These are phyloP conservation scores for Scopus umbretta DNA, from an alignment of 2,113 vertebrate genomes.

Conservation along the genomic window DNA sequence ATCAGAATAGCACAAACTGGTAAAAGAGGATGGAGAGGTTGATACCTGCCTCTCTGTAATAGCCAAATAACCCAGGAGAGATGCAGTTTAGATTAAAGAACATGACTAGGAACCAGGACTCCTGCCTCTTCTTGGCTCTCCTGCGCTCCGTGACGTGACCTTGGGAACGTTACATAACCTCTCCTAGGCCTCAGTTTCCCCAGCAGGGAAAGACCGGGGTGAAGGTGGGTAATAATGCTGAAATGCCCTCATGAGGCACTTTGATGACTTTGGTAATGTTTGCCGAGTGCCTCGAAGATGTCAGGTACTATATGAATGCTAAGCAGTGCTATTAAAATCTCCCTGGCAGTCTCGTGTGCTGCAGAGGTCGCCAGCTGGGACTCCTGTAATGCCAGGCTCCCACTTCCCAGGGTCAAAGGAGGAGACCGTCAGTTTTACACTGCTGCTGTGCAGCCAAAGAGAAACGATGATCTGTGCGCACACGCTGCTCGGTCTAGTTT, in stretches of 20 bases:
- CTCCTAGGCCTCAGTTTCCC: constrained; percentile 32
- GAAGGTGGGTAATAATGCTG: background rate
- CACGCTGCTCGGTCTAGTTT: background rate
- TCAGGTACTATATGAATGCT: background rate
- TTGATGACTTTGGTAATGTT: background rate
- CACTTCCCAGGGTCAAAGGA: background rate
- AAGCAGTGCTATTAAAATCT: background rate
- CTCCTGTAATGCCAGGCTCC: background rate
- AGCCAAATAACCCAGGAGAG: background rate
- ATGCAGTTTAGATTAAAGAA: background rate
- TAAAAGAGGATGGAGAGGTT: background rate
- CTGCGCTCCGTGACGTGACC: background rate
- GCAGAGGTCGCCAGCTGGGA: background rate
- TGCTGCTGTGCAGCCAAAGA: background rate
- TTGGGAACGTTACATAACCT: background rate
- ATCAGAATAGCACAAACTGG: background rate
- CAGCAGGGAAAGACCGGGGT: background rate
- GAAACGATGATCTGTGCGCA: rapidly evolving
- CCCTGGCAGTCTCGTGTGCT: background rate
- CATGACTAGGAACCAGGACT: background rate
- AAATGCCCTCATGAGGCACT: background rate
- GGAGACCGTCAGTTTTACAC: rapidly evolving
- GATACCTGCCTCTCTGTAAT: background rate
- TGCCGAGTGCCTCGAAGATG: background rate
- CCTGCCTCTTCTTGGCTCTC: background rate